Conservation (phyloP, 2,888 invertebrate genomes). For the Andrena bucephala region DNA sequence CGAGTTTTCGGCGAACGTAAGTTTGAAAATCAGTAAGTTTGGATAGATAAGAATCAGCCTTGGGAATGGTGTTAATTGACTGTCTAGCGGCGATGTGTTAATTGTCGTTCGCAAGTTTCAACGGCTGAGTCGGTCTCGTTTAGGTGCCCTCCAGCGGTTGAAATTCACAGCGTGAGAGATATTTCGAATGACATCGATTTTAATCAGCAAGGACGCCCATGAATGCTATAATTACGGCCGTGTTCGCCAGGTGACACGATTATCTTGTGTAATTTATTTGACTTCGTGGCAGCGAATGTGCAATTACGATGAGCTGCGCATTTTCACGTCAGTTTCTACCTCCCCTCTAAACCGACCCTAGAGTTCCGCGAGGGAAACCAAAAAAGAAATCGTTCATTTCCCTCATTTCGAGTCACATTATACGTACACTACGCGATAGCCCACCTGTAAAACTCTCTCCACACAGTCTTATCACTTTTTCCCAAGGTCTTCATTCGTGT, state of each 20-base stretch:
- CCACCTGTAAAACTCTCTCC: no score
- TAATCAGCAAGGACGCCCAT: constrained; percentile 17
- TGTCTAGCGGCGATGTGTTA: constrained; percentile 71
- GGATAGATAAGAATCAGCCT: constrained; percentile 56
- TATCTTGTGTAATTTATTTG: constrained; percentile 10
- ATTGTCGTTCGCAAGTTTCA: constrained; percentile 60
- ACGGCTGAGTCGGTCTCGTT: constrained; percentile 50
- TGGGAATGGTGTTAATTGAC: constrained; percentile 65
- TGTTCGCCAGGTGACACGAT: constrained; percentile 8
- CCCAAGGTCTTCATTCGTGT: no score
- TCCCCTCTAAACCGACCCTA: background rate
- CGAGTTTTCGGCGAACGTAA: background rate
- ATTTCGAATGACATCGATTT: constrained; percentile 41
- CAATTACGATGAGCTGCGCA: background rate
- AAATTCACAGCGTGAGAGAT: constrained; percentile 35
- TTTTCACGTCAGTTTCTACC: background rate
- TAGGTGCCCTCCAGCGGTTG: constrained; percentile 21
- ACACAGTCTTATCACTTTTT: no score
- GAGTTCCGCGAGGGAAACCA: background rate
- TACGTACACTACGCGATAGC: no score
- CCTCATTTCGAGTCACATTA: background rate
- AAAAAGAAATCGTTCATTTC: no score
- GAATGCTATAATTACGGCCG: constrained; percentile 18
- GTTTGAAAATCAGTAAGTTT: background rate
- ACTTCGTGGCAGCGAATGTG: background rate